phyloP scores from a whole-genome alignment of 2,797 vertebrate genomes.

The Pogonophryne albipinna region DNA sequence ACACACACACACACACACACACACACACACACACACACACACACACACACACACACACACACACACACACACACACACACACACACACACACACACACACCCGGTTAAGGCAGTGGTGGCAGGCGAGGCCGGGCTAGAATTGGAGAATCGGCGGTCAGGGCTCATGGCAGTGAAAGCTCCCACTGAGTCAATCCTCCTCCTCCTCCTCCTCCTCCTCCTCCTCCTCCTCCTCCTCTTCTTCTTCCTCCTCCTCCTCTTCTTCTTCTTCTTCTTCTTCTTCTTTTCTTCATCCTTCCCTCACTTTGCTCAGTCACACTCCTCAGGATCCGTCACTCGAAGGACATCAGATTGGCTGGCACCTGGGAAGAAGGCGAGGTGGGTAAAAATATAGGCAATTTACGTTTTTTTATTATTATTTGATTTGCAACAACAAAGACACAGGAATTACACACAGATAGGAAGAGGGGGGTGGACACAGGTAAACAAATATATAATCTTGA shows the following conservation, averaged over 20 bases:
- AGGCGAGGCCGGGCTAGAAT: slow-evolving; percentile 69
- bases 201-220: too few relatives aligned
- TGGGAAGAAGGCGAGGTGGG: slow-evolving; percentile 57
- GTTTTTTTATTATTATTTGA: too few relatives aligned
- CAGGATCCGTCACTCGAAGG: slow-evolving; percentile 90
- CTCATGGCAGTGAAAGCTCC: slow-evolving; percentile 86
- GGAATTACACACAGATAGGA: too few relatives aligned
- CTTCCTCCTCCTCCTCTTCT: slow-evolving; percentile 59
- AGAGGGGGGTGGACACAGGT: too few relatives aligned
- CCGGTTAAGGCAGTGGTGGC: slow-evolving; percentile 88
- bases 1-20: slow-evolving; percentile 19
- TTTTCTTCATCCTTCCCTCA: slow-evolving; percentile 43
- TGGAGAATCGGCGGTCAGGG: slow-evolving; percentile 66
- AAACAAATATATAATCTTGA: too few relatives aligned
- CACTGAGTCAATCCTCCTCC: slow-evolving; percentile 57
- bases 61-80: background rate
- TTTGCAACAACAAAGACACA: too few relatives aligned
- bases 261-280: slow-evolving; percentile 2
- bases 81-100: background rate
- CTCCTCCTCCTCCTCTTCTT: background rate
- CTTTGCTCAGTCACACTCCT: slow-evolving; percentile 33
- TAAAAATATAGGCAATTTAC: too few relatives aligned
- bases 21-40: slow-evolving; percentile 46
- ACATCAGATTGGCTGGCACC: slow-evolving; percentile 99
- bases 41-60: too few relatives aligned